Evolutionary conservation across 2,888 invertebrate genomes (phyloP).

Genomic region (Ditula angustiorana): DNA sequence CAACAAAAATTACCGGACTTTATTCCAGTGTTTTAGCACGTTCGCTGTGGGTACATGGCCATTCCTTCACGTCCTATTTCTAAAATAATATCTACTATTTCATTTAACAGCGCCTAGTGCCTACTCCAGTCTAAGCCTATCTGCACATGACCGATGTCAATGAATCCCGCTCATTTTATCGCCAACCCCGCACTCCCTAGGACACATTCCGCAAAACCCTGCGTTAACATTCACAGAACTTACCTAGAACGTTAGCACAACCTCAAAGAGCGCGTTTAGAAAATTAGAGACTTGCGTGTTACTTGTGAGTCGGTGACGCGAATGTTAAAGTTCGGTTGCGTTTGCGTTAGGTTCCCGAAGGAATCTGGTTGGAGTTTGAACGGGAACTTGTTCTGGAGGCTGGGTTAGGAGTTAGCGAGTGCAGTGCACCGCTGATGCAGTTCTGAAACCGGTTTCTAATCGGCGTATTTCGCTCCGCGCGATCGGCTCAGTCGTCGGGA

Average conservation of each 20-base stretch:
- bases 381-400: conserved; percentile 53
- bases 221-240: conserved; percentile 47
- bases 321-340: conserved; percentile 47
- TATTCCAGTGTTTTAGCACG: too few species aligned
- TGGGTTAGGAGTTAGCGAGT: conserved; percentile 64
- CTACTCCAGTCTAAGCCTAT: conserved; percentile 69
- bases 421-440: conserved; percentile 67
- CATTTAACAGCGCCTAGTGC: conserved; percentile 39
- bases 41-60: too few species aligned
- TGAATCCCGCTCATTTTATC: conserved; percentile 74
- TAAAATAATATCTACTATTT: conserved; percentile 53
- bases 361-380: conserved; percentile 49
- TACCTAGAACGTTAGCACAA: conserved; percentile 53
- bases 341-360: conserved; percentile 56
- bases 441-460: conserved; percentile 77
- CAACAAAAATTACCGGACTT: too few species aligned
- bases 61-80: too few species aligned
- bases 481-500: conserved; percentile 61
- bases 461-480: conserved; percentile 68
- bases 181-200: conserved; percentile 54
- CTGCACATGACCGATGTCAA: conserved; percentile 73
- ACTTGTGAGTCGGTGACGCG: conserved; percentile 46
- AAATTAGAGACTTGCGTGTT: conserved; percentile 48
- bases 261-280: conserved; percentile 53
- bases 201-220: conserved; percentile 53